These are phyloP conservation scores for Amphimedon queenslandica DNA, from an alignment of 37 sponge, comb jelly and placozoan species.

Conservation along the genomic window DNA sequence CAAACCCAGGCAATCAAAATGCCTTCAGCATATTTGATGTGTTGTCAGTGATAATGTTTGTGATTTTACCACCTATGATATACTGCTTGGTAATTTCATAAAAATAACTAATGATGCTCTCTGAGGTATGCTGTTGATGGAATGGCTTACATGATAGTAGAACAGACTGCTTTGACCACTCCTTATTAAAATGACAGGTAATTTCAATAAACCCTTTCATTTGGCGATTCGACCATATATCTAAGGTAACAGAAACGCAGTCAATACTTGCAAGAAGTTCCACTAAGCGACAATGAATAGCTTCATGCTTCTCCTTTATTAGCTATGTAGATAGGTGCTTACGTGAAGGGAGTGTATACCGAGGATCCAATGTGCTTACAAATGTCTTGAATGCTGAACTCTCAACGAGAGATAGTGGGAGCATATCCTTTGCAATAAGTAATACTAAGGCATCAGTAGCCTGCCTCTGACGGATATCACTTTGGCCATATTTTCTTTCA, in stretches of 20 bases:
- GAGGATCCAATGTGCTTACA: slow-evolving; percentile 12
- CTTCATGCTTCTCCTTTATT: slow-evolving; percentile 13
- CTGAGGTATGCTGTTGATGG: slow-evolving; percentile 16
- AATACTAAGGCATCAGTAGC: slow-evolving; percentile 19
- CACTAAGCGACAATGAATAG: background rate
- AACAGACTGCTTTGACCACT: slow-evolving; percentile 12
- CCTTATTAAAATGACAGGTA: slow-evolving; percentile 23
- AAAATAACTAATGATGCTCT: background rate
- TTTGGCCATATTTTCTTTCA: slow-evolving; percentile 15
- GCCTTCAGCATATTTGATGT: background rate
- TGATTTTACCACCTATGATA: background rate
- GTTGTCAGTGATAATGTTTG: background rate
- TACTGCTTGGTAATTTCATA: background rate
- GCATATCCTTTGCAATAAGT: slow-evolving; percentile 25
- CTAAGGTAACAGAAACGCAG: slow-evolving; percentile 12
- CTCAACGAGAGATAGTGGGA: slow-evolving; percentile 27
- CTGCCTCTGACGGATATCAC: slow-evolving; percentile 20
- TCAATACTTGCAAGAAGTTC: slow-evolving; percentile 9
- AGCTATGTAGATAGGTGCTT: slow-evolving; percentile 31
- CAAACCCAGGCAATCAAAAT: slow-evolving; percentile 9
- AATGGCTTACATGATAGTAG: slow-evolving; percentile 22
- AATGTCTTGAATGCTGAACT: slow-evolving; percentile 22
- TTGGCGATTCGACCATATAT: slow-evolving; percentile 38
- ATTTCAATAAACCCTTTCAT: slow-evolving; percentile 27
- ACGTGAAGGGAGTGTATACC: slow-evolving; percentile 18